Evolutionary conservation across 2,113 vertebrate species (phyloP).

Genomic region (Tragelaphus scriptus): DNA sequence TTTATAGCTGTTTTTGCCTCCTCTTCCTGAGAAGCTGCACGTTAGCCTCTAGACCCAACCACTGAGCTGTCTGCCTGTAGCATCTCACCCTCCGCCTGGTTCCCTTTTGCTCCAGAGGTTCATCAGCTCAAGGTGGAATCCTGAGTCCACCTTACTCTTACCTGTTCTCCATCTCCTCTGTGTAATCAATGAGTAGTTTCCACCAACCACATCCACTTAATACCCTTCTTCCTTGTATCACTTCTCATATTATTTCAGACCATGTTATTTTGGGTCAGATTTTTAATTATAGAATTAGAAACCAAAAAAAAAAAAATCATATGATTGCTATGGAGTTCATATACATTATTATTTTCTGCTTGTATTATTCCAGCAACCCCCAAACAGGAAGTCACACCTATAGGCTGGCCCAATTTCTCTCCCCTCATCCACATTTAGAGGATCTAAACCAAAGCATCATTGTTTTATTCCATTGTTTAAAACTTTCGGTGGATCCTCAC

Average conservation of each 20-base stretch:
- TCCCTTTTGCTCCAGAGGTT: background rate
- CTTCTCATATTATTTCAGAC: background rate
- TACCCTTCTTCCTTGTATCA: background rate
- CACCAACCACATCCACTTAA: background rate
- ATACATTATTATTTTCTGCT: background rate
- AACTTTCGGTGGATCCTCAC: background rate
- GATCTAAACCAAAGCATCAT: background rate
- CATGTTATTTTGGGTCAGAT: background rate
- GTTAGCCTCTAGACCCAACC: background rate
- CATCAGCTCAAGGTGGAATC: background rate
- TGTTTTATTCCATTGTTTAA: background rate
- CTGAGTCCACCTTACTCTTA: background rate
- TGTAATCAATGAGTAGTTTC: background rate
- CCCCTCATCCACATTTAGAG: background rate
- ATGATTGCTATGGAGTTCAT: background rate
- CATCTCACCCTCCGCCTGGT: rapidly evolving
- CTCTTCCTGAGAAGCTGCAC: background rate
- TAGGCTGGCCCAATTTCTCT: background rate
- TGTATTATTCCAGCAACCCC: background rate
- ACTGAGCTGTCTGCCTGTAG: background rate
- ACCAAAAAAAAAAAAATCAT: background rate
- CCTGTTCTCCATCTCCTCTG: background rate
- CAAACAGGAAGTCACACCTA: background rate
- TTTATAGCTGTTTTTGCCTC: background rate
- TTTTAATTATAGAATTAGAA: constrained; percentile 3